A percentile compares a stretch with the other conserved stretches of the same genome.
These are phyloP conservation scores for Nothoprocta perdicaria DNA, from an alignment of 2,113 vertebrate genomes.

Conservation along the genomic window DNA sequence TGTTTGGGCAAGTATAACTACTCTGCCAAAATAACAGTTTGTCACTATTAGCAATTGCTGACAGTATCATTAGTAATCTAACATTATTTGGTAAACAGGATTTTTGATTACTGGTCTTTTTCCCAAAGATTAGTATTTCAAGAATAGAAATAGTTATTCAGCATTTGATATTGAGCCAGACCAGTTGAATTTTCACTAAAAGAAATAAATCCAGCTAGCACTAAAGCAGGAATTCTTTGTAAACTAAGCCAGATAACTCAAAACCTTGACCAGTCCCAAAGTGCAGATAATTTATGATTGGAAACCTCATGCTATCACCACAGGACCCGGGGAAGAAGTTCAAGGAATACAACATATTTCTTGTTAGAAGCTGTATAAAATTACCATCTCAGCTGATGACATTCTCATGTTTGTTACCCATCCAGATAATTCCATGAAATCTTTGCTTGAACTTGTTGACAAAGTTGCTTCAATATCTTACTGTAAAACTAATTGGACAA, in stretches of 20 bases:
- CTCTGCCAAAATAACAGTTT: not conserved
- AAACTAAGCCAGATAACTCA: conserved; percentile 19
- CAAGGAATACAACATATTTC: conserved; percentile 6
- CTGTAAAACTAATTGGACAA: conserved; percentile 1
- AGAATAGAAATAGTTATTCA: conserved; percentile 46
- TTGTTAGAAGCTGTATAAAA: conserved; percentile 20
- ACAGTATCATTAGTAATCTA: not conserved
- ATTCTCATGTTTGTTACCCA: conserved; percentile 27
- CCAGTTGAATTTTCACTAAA: conserved; percentile 23
- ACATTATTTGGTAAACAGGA: not conserved
- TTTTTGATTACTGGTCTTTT: conserved; percentile 28
- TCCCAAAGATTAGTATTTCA: conserved; percentile 27
- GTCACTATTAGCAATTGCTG: conserved; percentile 16
- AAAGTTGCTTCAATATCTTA: conserved; percentile 31
- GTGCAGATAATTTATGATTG: conserved; percentile 19
- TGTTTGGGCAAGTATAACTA: not conserved
- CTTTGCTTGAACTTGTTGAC: conserved; percentile 58
- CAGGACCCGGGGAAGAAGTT: conserved; percentile 21
- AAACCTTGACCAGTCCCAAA: conserved; percentile 44
- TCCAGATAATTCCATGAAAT: conserved; percentile 38
- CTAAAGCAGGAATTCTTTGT: not conserved
- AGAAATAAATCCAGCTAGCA: conserved; percentile 36
- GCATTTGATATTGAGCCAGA: conserved; percentile 25
- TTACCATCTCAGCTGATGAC: not conserved
- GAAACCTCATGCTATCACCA: conserved; percentile 14